Evolutionary conservation across 1,140 invertebrate species (phyloP), one percentile per base, ranked within the genome.

Genomic region (Globodera rostochiensis): DNA sequence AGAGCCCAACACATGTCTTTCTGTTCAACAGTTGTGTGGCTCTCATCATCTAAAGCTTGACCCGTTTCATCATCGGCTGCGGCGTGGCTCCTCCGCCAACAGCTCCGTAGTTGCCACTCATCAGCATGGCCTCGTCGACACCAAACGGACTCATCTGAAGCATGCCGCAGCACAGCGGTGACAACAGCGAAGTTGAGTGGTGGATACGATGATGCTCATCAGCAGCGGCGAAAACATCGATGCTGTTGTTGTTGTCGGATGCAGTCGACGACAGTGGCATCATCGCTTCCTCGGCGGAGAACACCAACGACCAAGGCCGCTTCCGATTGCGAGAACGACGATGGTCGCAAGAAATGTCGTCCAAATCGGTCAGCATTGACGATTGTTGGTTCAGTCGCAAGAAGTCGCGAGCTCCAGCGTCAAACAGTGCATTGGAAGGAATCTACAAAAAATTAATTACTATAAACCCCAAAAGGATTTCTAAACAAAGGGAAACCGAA

Each of bases 121-220:
- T 4, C 11, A 64, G 57, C 57, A 64, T 64, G 57, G 57, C 57
- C 11, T 13, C 57, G 57, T 64, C 3, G 19, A 11, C 57, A 15
- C 57, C 57, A 19, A 64, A 64, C 57, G 57, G 69, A 47, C 46
- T 47, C 69, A 71, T 71, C 46, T 71, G 69, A n/a, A 71, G 69
- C 69, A 71, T 71, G 8, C 69, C 69, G 69, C 69, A 71, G 69
- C 69, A 71, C 69, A 71, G 46, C 19, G 69, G 69, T 21, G 69
- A 71, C 36, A 71, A 19, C 46, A 71, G 69, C 46, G 69, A 13
- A 19, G 69, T 6, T 5, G 69, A 19, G 25, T 71, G 25, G 57
- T 64, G 57, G 57, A 7, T 21, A 15, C 15, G 13, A 15, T 19
- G 15, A 6, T 19, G 57, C 13, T 19, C 13, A 6, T 19, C 50